Conservation (phyloP, 2,888 invertebrate genomes). For the Xestia ashworthii region DNA sequence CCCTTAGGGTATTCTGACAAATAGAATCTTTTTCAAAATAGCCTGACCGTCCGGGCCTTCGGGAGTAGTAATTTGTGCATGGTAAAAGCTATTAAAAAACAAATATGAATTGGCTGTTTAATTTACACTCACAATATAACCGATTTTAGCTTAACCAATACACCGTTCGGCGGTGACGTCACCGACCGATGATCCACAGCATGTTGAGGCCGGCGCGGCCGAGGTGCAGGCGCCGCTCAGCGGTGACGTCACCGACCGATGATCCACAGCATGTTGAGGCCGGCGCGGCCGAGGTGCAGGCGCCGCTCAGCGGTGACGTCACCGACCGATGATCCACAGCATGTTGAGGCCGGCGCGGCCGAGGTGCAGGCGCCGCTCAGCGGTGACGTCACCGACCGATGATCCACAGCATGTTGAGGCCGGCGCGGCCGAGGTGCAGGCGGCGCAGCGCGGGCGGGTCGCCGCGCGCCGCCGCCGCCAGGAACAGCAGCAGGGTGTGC, state of each 20-base stretch:
- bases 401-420: slow-evolving; percentile 95
- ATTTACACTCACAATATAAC: slow-evolving; percentile 35
- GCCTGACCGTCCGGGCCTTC: neutral
- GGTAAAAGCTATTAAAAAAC: neutral
- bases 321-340: no score
- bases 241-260: no score
- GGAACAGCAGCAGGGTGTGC: slow-evolving; percentile 95
- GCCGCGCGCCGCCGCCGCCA: slow-evolving; percentile 85
- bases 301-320: no score
- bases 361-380: no score
- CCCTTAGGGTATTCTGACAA: neutral
- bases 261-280: no score
- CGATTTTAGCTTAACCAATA: neutral
- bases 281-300: no score
- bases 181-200: no score
- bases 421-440: slow-evolving; percentile 83
- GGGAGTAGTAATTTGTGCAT: neutral
- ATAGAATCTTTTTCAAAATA: neutral
- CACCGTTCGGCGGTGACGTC: neutral
- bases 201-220: no score
- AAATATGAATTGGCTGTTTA: slow-evolving; percentile 13
- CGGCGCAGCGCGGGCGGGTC: slow-evolving; percentile 56
- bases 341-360: no score
- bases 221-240: no score
- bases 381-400: slow-evolving; percentile 88